phyloP scores from a whole-genome alignment of 2,888 invertebrate species.

The Hirtodrosophila alboralis region DNA sequence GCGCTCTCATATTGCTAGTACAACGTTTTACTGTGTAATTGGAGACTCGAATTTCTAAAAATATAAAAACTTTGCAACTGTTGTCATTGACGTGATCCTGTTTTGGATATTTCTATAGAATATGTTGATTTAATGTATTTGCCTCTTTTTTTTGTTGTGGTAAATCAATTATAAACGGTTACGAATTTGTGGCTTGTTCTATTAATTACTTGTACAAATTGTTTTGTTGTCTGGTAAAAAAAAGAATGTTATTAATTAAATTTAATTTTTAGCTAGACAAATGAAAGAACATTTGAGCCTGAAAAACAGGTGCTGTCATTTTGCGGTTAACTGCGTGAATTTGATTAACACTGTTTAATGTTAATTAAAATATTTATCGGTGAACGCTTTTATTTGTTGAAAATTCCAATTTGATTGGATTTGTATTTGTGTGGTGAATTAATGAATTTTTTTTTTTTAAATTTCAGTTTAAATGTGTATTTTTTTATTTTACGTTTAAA shows the following conservation, averaged over 20 bases:
- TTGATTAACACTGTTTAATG: conserved; percentile 51
- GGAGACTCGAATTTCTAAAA: background rate
- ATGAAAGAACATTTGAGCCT: conserved; percentile 10
- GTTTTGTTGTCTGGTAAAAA: background rate
- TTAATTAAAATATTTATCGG: conserved; percentile 37
- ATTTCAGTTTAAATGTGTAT: no score
- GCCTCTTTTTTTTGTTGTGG: conserved; percentile 22
- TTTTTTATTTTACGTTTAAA: no score
- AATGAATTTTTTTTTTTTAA: background rate
- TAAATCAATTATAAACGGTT: conserved; percentile 56
- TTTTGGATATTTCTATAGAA: conserved; percentile 1
- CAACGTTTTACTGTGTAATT: conserved; percentile 32
- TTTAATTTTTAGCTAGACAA: conserved; percentile 35
- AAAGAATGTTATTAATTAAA: conserved; percentile 45
- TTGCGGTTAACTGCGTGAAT: conserved; percentile 39
- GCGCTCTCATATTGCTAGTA: conserved; percentile 1
- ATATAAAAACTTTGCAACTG: conserved; percentile 30
- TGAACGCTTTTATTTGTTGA: conserved; percentile 5
- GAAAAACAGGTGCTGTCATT: no score
- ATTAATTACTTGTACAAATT: conserved; percentile 23
- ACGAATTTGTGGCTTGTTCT: conserved; percentile 23
- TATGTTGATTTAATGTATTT: conserved; percentile 42
- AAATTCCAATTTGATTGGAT: conserved; percentile 27
- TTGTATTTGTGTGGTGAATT: conserved; percentile 11
- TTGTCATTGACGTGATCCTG: conserved; percentile 30